These are phyloP conservation scores for Daphoenositta chrysoptera DNA, from an alignment of 2,113 vertebrate genomes.

Conservation along the genomic window DNA sequence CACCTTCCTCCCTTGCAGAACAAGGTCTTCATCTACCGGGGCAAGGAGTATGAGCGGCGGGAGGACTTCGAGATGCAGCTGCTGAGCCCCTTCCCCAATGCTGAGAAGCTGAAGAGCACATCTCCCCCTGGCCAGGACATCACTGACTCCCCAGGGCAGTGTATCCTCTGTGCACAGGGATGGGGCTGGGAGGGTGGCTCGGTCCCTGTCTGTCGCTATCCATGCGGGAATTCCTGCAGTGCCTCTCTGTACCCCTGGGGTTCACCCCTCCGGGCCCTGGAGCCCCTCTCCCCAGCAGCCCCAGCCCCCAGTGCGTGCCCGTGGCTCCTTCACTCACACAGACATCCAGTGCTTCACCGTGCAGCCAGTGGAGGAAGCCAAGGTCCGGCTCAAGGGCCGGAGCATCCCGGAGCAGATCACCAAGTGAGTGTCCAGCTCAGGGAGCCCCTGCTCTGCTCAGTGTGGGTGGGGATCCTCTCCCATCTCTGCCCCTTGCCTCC, in stretches of 20 bases:
- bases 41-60: slow-evolving; percentile 63
- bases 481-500: background rate
- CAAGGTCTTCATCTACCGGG: slow-evolving; percentile 66
- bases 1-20: slow-evolving; percentile 11
- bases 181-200: rapidly evolving
- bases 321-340: slow-evolving; percentile 44
- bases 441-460: rapidly evolving
- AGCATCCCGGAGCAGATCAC: slow-evolving; percentile 60
- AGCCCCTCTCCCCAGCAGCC: background rate
- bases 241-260: background rate
- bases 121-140: slow-evolving; percentile 10
- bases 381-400: background rate
- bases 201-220: rapidly evolving
- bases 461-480: rapidly evolving
- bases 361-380: slow-evolving; percentile 30
- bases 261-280: background rate
- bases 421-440: slow-evolving; percentile 8
- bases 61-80: slow-evolving; percentile 61
- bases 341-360: slow-evolving; percentile 66
- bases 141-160: background rate
- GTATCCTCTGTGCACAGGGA: background rate
- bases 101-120: slow-evolving; percentile 52
- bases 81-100: slow-evolving; percentile 52
- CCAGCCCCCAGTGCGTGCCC: background rate
- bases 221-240: rapidly evolving